Conservation (phyloP, 2,113 vertebrate species). For the Leucopsar rothschildi region DNA sequence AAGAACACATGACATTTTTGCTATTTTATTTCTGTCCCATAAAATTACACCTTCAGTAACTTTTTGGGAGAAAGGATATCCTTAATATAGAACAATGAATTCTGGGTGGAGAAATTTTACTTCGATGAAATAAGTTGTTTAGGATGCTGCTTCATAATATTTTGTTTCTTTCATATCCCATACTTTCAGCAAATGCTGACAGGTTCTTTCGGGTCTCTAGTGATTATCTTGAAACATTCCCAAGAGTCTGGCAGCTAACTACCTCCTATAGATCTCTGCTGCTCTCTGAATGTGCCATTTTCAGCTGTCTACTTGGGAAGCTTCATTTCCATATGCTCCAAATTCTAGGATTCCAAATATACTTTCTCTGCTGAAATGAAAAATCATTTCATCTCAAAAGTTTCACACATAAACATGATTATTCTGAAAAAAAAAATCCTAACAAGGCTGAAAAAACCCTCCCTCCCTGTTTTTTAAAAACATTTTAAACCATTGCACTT, state of each 20-base stretch:
- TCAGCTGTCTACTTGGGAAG: neutral
- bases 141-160: neutral
- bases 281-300: neutral
- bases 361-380: neutral
- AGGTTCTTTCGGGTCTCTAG: neutral
- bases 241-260: neutral
- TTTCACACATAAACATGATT: neutral
- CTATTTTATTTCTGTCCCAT: neutral
- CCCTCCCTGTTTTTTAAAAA: neutral
- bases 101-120: neutral
- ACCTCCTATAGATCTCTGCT: neutral
- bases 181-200: neutral
- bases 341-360: conserved; percentile 1
- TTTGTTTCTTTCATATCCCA: neutral
- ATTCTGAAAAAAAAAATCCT: neutral
- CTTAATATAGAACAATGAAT: neutral
- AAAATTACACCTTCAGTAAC: neutral
- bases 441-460: neutral
- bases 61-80: neutral
- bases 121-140: neutral
- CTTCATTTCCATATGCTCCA: conserved; percentile 16
- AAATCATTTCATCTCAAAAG: neutral
- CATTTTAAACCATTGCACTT: neutral
- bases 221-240: neutral
- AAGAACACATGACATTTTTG: neutral